phyloP scores from a whole-genome alignment of 1,140 invertebrate species.

The Brachionus angularis region DNA sequence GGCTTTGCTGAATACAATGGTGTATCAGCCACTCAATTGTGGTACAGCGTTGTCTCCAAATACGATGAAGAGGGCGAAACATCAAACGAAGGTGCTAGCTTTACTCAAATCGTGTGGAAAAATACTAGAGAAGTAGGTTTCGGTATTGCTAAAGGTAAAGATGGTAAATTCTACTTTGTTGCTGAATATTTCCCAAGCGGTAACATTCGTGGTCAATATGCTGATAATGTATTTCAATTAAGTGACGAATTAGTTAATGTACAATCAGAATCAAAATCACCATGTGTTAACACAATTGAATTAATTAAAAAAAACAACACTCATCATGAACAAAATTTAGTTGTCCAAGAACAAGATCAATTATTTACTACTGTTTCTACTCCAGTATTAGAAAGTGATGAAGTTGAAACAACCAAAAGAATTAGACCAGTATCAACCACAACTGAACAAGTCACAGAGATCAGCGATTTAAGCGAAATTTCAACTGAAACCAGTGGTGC shows the following conservation, averaged over 20 bases:
- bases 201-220: constrained; percentile 71
- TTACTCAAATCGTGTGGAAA: constrained; percentile 86
- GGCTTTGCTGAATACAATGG: constrained; percentile 25
- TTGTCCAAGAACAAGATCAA: too few relatives aligned
- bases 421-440: too few relatives aligned
- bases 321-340: too few relatives aligned
- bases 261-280: too few relatives aligned
- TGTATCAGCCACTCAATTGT: constrained; percentile 67
- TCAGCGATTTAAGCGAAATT: too few relatives aligned
- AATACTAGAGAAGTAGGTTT: constrained; percentile 72
- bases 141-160: constrained; percentile 70
- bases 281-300: too few relatives aligned
- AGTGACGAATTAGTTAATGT: constrained; percentile 34
- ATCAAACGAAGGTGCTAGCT: constrained; percentile 73
- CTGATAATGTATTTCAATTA: constrained; percentile 72
- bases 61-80: constrained; percentile 72
- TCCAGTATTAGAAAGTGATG: too few relatives aligned
- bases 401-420: too few relatives aligned
- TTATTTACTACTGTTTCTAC: too few relatives aligned
- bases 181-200: constrained; percentile 74
- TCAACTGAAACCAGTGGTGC: too few relatives aligned
- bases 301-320: too few relatives aligned
- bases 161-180: constrained; percentile 66
- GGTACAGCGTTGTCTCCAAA: constrained; percentile 74
- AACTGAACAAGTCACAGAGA: too few relatives aligned